A percentile compares a stretch with the other conserved stretches of the same genome.
phyloP scores from a whole-genome alignment of 2,888 invertebrate species.

The Mystacides longicornis region DNA sequence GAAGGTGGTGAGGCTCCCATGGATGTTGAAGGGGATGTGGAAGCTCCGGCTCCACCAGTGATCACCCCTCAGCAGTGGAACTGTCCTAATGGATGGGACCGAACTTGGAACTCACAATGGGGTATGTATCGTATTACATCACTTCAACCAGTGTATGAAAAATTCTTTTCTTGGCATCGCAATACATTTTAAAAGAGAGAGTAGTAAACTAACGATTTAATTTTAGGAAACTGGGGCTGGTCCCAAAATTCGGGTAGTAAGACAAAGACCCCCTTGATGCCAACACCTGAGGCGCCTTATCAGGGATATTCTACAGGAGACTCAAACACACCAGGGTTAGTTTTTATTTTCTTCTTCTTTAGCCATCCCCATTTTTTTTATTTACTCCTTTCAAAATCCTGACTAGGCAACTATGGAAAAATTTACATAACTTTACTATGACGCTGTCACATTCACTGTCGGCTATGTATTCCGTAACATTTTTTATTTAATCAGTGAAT shows the following conservation, averaged over 20 bases:
- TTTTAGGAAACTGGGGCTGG: conserved; percentile 20
- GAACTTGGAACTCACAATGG: conserved; percentile 40
- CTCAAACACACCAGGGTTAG: conserved; percentile 18
- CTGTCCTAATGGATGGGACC: conserved; percentile 34
- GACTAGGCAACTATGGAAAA: no score
- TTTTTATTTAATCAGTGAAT: no score
- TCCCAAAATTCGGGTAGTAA: conserved; percentile 6
- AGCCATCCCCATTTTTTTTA: no score
- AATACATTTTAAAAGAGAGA: no score
- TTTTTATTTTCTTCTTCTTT: no score
- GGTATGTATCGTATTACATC: conserved; percentile 30
- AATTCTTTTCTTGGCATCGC: not conserved
- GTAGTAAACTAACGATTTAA: not conserved
- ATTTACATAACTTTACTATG: no score
- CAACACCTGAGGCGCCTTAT: conserved; percentile 16
- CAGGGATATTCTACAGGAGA: conserved; percentile 18
- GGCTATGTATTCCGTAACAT: no score
- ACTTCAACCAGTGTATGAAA: not conserved
- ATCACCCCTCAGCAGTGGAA: conserved; percentile 35
- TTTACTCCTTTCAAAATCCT: no score
- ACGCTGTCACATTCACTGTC: no score
- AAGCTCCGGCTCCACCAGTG: conserved; percentile 38
- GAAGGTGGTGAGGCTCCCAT: conserved; percentile 82
- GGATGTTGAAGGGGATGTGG: conserved; percentile 71
- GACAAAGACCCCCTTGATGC: conserved; percentile 10